Percentiles rank a stretch among this genome's conserved stretches.
Conservation (phyloP, 2,113 vertebrate genomes). For the Ammodytes dubius region DNA sequence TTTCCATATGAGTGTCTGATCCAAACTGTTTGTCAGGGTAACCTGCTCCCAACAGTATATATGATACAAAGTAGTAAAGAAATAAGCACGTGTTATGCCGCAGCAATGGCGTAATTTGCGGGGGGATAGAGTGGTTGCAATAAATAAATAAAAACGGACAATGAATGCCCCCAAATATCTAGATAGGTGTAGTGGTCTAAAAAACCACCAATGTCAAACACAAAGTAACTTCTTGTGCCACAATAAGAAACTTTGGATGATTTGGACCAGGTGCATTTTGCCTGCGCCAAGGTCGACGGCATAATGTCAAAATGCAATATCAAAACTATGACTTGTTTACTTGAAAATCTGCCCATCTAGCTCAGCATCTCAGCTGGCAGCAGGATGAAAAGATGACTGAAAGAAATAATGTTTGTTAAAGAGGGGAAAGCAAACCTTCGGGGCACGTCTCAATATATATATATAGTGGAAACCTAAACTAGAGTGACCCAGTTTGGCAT, state of each 20-base stretch:
- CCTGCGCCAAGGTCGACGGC: constrained; percentile 49
- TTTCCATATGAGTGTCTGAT: constrained; percentile 24
- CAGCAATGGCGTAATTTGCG: too few relatives aligned
- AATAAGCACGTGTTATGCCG: background rate
- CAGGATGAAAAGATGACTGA: constrained; percentile 75
- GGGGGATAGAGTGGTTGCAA: too few relatives aligned
- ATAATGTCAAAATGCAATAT: constrained; percentile 65
- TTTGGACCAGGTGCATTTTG: constrained; percentile 42
- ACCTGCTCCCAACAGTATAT: constrained; percentile 17
- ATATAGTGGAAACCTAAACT: constrained; percentile 56
- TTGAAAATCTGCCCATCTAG: constrained; percentile 76
- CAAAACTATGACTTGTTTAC: constrained; percentile 76
- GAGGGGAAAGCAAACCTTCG: constrained; percentile 65
- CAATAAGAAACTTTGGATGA: constrained; percentile 36
- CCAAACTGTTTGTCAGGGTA: constrained; percentile 30
- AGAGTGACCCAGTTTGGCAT: constrained; percentile 38
- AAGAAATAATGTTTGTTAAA: constrained; percentile 67
- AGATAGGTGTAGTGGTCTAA: too few relatives aligned
- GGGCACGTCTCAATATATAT: constrained; percentile 59
- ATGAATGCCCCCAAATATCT: too few relatives aligned
- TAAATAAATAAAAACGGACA: background rate
- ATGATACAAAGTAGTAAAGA: constrained; percentile 35
- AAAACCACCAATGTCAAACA: too few relatives aligned
- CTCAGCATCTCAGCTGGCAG: constrained; percentile 67
- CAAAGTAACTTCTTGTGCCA: background rate